Evolutionary conservation across 2,113 vertebrate species (phyloP), one percentile per base, ranked within the genome.

Genomic region (Natator depressus): DNA sequence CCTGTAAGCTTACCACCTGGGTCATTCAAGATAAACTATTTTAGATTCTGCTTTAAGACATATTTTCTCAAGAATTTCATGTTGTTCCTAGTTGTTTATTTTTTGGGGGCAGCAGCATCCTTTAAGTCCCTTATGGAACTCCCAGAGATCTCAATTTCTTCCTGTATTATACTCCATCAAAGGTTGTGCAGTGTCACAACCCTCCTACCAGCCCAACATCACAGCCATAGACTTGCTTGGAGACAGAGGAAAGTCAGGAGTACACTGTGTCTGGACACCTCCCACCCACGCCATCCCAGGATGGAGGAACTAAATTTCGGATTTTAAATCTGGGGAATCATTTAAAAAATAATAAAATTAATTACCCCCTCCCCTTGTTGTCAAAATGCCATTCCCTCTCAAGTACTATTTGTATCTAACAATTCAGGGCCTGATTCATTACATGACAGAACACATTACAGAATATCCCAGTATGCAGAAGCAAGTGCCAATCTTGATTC

Each of bases 241-340:
- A 47, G 82, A 81, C 6, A 47, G 46, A 79, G n/a, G 82, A 10
- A 5, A 57, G 19, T 62, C 29, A 91, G 75, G 47, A 84, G 76
- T 14, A 80, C 78, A 49, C 24, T 82, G 59, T 27, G 85, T 50
- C 54, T 65, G 3, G 38, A n/a, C 93, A 12, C 69, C 69, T 12
- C 54, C 38, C 47, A 1, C 29, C 62, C 3, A 51, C 51, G 75
- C 54, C 65, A 94, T 72, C 69, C 69, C 20, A 72, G 20, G n/a
- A 72, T 16, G 17, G 17, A 72, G 19, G n/a, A 38, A 72, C 38
- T 59, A 89, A 79, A 84, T 38, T 42, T 72, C 2, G 4, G 3
- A 6, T 91, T 93, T 82, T 29, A 42, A 91, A 95, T 80, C 10
- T 51, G 89, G 50, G 5, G 47, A 5, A 13, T 46, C 93, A 91